phyloP scores from a whole-genome alignment of 1,140 invertebrate species.

The Diploscapter pachys region DNA sequence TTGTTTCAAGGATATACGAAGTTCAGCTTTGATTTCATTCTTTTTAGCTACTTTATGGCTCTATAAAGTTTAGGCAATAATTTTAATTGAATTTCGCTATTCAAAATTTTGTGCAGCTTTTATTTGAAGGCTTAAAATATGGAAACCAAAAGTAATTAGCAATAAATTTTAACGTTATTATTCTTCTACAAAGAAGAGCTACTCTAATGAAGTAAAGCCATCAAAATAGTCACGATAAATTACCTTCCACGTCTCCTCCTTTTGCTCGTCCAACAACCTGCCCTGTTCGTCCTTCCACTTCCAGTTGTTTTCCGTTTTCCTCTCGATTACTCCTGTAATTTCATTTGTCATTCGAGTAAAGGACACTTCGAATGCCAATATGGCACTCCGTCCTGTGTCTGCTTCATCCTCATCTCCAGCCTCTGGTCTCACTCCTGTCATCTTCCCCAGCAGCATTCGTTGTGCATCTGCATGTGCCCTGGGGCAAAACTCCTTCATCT shows the following conservation, averaged over 20 bases:
- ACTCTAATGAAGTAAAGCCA: not conserved
- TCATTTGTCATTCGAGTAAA: too few species aligned
- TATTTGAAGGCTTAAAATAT: too few species aligned
- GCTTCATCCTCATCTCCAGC: too few species aligned
- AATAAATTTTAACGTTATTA: not conserved
- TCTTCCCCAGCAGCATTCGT: too few species aligned
- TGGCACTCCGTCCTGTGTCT: not conserved
- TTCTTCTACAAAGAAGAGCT: constrained; percentile 1
- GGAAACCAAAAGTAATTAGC: not conserved
- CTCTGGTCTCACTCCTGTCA: too few species aligned
- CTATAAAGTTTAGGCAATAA: not conserved
- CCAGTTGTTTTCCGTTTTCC: constrained; percentile 39
- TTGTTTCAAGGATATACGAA: too few species aligned
- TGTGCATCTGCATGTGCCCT: too few species aligned
- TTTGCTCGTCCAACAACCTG: constrained; percentile 29
- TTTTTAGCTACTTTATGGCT: too few species aligned
- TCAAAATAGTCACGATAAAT: constrained; percentile 1
- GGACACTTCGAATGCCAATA: too few species aligned
- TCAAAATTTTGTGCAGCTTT: too few species aligned
- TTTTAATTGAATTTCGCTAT: not conserved
- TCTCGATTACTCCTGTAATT: constrained; percentile 40
- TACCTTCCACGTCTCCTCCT: constrained; percentile 32
- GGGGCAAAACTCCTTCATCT: too few species aligned
- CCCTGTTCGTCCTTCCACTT: constrained; percentile 36
- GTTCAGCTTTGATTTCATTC: too few species aligned